Conservation (phyloP, 2,888 invertebrate species). For the Beris chalybata region DNA sequence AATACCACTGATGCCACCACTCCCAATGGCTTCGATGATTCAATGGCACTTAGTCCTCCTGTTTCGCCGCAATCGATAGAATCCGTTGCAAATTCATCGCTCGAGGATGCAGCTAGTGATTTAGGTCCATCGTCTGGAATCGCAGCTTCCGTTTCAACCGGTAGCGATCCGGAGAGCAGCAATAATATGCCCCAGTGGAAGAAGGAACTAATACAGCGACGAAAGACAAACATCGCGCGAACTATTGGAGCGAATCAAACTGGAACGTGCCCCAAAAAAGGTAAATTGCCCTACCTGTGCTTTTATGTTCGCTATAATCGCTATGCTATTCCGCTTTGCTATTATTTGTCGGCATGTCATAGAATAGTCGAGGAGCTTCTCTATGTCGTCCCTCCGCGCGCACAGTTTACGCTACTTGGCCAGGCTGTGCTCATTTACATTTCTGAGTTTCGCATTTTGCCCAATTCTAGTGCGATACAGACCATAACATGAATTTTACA, state of each 20-base stretch:
- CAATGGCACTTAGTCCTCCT: conserved; percentile 16
- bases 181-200: conserved; percentile 76
- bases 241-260: conserved; percentile 44
- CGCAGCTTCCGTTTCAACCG: not conserved
- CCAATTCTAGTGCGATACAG: too few species aligned
- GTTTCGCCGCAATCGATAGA: conserved; percentile 8
- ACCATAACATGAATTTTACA: too few species aligned
- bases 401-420: too few species aligned
- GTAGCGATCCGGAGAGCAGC: not conserved
- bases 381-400: too few species aligned
- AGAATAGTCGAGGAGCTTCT: too few species aligned
- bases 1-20: not conserved
- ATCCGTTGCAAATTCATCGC: not conserved
- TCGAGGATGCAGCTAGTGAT: conserved; percentile 1
- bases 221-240: conserved; percentile 56
- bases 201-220: conserved; percentile 76
- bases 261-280: conserved; percentile 35
- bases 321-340: too few species aligned
- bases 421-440: too few species aligned
- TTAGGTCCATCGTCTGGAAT: conserved; percentile 8
- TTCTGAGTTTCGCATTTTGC: too few species aligned
- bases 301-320: too few species aligned
- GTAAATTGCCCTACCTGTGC: conserved; percentile 6
- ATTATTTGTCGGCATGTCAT: too few species aligned
- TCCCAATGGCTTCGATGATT: conserved; percentile 4